Base-by-base conservation (phyloP, 2,113 vertebrate genomes). In the Salvator merianae region DNA sequence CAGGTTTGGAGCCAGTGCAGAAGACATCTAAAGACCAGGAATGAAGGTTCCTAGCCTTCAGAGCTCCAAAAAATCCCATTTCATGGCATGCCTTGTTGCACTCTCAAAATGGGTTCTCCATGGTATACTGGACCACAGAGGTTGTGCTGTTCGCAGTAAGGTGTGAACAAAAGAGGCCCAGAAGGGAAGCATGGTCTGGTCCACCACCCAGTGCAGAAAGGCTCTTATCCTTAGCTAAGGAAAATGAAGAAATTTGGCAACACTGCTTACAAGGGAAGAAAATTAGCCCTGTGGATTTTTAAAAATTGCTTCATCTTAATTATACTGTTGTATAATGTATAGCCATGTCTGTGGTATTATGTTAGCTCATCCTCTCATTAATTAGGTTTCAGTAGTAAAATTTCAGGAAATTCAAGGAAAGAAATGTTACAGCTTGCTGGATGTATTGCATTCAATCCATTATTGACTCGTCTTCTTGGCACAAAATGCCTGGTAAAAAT, bases 361-460 rank as follows among this genome's bases (percentile, higher is more conserved):
- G 68, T 53, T 76, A 50, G 40, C 28, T 20, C 50, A 20, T 59
- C 34, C 65, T 34, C 59, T 36, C 50, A 43, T 66, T 71, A 84
- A 63, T 79, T 78, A 78, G 66, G 34, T 72, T 84, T 79, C 50
- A 71, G 30, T 79, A 71, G 69, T 79, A 78, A 72, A 68, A 72
- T 18, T 71, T 53, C n/a, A n/a, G n/a, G n/a, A 59, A 47, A 30
- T 72, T 53, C 50, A 71, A 84, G 76, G 75, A 84, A 84, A 84
- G 66, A 77, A 47, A 84, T 78, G 53, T 84, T 84, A 84, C 53
- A 71, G 66, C 53, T 71, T 84, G 36, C 38, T 79, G 66, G 66
- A 24, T 78, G 53, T 53, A 84, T 84, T 84, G 78, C 68, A 59
- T 62, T 28, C 75, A 84, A 84, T 84, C 75, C 77, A 78, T 84